These are phyloP conservation scores for Leucoraja erinaceus DNA, from an alignment of 2,113 vertebrate species.

Conservation along the genomic window DNA sequence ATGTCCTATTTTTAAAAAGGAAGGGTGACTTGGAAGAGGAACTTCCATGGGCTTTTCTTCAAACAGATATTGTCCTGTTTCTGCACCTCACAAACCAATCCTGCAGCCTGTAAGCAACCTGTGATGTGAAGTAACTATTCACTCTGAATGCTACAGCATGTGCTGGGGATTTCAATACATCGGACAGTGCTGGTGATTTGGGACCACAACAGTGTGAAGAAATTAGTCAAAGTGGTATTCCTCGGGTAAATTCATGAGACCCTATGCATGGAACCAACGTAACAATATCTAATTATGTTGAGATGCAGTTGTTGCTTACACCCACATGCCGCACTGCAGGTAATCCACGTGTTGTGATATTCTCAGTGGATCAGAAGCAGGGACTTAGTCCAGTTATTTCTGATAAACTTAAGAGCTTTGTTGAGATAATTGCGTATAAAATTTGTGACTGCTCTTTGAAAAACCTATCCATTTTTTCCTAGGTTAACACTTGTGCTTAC, in stretches of 20 bases:
- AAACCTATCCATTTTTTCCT: slow-evolving; percentile 20
- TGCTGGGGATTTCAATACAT: neutral
- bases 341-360: neutral
- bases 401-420: neutral
- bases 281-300: neutral
- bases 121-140: neutral
- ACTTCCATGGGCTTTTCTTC: neutral
- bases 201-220: neutral
- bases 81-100: neutral
- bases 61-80: neutral
- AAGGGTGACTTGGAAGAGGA: neutral
- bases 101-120: neutral
- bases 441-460: neutral
- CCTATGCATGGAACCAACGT: neutral
- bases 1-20: too few relatives aligned
- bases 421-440: neutral
- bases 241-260: neutral
- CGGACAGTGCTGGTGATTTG: neutral
- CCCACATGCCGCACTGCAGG: neutral
- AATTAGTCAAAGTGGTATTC: neutral
- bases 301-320: neutral
- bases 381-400: neutral
- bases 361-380: neutral
- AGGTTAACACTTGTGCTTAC: slow-evolving; percentile 94
- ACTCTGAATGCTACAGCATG: neutral